Evolutionary conservation across 1,140 invertebrate species (phyloP), one percentile per base, ranked within the genome.

Genomic region (Megalopta genalis): DNA sequence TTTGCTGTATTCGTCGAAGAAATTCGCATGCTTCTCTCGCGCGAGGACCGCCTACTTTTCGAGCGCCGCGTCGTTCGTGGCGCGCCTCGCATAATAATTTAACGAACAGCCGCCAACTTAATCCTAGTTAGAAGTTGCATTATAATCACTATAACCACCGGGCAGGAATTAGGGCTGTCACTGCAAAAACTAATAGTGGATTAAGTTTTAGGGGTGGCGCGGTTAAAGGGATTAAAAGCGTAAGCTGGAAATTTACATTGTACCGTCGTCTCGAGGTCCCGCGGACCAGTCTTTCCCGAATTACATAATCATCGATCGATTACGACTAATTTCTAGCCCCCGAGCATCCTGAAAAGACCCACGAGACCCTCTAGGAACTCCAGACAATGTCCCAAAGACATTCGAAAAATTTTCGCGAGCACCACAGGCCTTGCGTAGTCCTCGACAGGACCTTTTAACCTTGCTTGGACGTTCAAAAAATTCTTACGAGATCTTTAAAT

Each of bases 181-280:
- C 80, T 87, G 83, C 83, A 87, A 87, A 87, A 87, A 87, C 80
- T 85, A 87, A 85, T 83, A 81, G 82, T 70, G 76, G 83, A 86
- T 87, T 87, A 87, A 77, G 75, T 87, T 85, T 87, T 87, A 86
- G 83, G 82, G 78, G 23, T 70, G 62, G 59, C 59, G 60, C 75
- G 85, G 86, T 84, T 86, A 86, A 81, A 66, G 39, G 82, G 84
- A 83, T 86, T 83, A 80, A 77, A 83, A 75, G 18, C 49, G 25
- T 85, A 80, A 86, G 72, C 80, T 66, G 67, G 77, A 86, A 86
- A 86, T 86, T 86, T 86, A 86, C 84, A 86, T 86, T 74, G 49
- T 32, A 64, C 70, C 25, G 18, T 21, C 21, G 54, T n/a, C 21
- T 57, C 18, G 54, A 21, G 54, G 21, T 57, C 54, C 54, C 18